Evolutionary conservation across 2,113 vertebrate species (phyloP), one percentile per base, ranked within the genome.

Genomic region (Psophia crepitans): DNA sequence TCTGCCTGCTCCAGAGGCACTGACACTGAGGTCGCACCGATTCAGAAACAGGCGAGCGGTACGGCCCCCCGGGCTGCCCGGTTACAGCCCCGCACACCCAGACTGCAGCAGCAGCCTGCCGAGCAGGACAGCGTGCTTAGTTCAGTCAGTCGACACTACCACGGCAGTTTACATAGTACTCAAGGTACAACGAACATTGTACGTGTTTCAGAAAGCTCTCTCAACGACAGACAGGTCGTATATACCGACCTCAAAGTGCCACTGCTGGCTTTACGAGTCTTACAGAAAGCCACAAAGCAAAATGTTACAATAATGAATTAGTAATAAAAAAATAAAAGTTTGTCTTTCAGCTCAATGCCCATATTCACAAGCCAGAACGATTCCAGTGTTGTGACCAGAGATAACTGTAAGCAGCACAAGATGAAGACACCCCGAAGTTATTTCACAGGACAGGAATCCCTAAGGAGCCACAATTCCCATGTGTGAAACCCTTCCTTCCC

Each of bases 381-480:
- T 20, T 64, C 56, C 54, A 69, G 28, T 1, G 0, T 15, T 35
- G 4, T 4, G 2, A 18, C 19, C 6, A 10, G 41, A 35, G 46
- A 54, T 3, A 66, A n/a, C 33, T 6, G 18, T 16, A 53, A 66
- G 24, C 37, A 66, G 33, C 32, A 14, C 3, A 16, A 60, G 37
- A 43, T 56, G 28, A 44, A 79, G 86, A 73, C 4, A 12, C 41
- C n/a, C 30, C 41, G 6, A 37, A 53, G 21, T 4, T 14, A 43
- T 53, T 71, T 27, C 68, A 41, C 11, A 9, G 8, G 76, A 51
- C 10, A 84, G 15, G 41, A 84, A 79, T 11, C 49, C 32, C 48
- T 28, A n/a, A 3, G 28, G 44, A 26, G 39, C 57, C 35, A 22
- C 5, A 84, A 51, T 21, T 30, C 19, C 8, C 56, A 46, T 2